Base-by-base conservation (phyloP, 2,113 vertebrate species). In the Gasterosteus nipponicus region DNA sequence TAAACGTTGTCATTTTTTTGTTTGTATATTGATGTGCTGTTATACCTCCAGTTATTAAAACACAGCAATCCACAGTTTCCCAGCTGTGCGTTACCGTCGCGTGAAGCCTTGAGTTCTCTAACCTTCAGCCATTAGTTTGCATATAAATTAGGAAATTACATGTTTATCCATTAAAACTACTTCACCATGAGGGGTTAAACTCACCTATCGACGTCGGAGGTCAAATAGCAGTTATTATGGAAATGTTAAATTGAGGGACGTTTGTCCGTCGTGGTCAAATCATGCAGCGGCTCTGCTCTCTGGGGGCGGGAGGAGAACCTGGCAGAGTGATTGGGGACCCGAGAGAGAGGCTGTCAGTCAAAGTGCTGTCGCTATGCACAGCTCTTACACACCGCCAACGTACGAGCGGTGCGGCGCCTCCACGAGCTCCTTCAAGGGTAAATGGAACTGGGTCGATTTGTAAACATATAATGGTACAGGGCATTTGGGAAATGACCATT, bases 331-430 rank as follows among this genome's bases (percentile, higher is more conserved):
- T 81, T 39, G 46, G 70, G 42, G 59, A 69, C 31, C 62, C 66
- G 64, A 81, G 73, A 78, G 73, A 78, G 73, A 72, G 59, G 59
- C 65, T 86, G 83, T 82, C 85, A 81, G 16, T 87, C 78, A 81
- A 69, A 81, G 19, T 8, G 58, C 68, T 75, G 73, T 71, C n/a
- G 59, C 49, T 39, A 73, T 33, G 12, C 29, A 51, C 54, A 15
- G 7, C 49, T 72, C 42, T 61, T 42, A 57, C 77, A 77, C 67
- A 65, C 57, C 66, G 47, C 4, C 10, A 26, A 12, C 51, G 26
- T 26, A 11, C 51, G 3, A 53, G 49, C 11, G 46, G 46, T 47
- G 46, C 46, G 18, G 7, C 16, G 16, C 5, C 18, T 47, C 15
- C 15, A 18, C 2, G 16, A 18, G 44, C 14, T 1, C 8, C 22